Evolutionary conservation across 2,113 vertebrate genomes (phyloP), one percentile per base, ranked within the genome.

Genomic region (Dermatemys mawii): DNA sequence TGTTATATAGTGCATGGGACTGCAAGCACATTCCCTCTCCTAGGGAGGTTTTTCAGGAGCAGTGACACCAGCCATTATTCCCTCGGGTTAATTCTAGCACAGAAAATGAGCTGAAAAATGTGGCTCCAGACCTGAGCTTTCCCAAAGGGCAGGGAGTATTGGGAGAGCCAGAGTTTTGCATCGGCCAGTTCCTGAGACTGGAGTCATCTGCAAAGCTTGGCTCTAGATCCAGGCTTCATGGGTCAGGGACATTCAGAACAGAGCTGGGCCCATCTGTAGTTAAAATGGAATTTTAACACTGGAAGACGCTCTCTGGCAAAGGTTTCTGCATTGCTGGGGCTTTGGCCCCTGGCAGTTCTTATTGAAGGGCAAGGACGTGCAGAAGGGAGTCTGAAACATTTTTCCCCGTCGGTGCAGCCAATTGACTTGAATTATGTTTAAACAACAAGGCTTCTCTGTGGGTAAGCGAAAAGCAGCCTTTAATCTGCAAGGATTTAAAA

Each of bases 401-500:
- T 5, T 22, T 16, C 80, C 19, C 12, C 41, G 41, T 26, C 7
- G 4, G 11, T 32, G 9, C 70, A 16, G 22, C 75, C 11, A 0
- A 3, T 48, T 35, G 70, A 79, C 27, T 67, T 16, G 63, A 50
- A n/a, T 12, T 35, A 46, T 51, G 16, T 63, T 49, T 79, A n/a
- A 16, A 19, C 38, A 27, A 6, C 19, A 1, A 16, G 3, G 57
- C 55, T 53, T 55, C 48, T n/a, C 91, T 50, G 27, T 50, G 24
- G 80, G 14, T 55, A 70, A n/a, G 14, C 41, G 14, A 27, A 50
- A 0, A 73, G 35, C 55, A 92, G 75, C 35, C 50, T 80, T 88
- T 51, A 80, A 73, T 80, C 86, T 57, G 75, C 86, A 73, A 46
- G 86, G 55, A 57, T 73, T n/a, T 73, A n/a, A 92, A 84, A 80